phyloP scores from a whole-genome alignment of 2,113 vertebrate species.

The Gopherus evgoodei region DNA sequence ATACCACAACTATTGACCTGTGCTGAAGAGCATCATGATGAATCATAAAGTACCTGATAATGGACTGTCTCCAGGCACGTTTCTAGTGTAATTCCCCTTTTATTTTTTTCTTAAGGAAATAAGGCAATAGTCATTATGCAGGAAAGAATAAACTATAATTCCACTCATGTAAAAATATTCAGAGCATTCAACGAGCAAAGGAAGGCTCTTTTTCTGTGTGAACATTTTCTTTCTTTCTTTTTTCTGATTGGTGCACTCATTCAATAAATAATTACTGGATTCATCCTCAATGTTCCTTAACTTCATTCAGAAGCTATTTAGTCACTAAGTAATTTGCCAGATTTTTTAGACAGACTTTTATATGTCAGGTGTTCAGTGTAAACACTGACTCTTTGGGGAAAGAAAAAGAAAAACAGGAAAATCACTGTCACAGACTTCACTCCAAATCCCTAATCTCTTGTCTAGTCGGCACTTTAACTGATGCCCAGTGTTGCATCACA shows the following conservation, averaged over 20 bases:
- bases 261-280: background rate
- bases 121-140: background rate
- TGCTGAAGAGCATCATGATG: background rate
- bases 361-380: background rate
- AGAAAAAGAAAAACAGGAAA: background rate
- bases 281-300: background rate
- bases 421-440: background rate
- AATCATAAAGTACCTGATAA: background rate
- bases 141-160: background rate
- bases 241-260: background rate
- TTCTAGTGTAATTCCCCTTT: background rate
- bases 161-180: background rate
- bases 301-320: background rate
- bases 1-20: background rate
- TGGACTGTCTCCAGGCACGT: background rate
- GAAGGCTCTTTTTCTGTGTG: background rate
- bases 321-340: background rate
- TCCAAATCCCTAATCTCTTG: background rate
- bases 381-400: background rate
- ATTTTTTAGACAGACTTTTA: background rate
- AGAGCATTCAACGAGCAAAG: background rate
- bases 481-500: background rate
- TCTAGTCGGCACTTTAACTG: background rate
- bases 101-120: background rate
- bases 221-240: background rate